phyloP scores from a whole-genome alignment of 2,797 vertebrate genomes.

The Morelia viridis region DNA sequence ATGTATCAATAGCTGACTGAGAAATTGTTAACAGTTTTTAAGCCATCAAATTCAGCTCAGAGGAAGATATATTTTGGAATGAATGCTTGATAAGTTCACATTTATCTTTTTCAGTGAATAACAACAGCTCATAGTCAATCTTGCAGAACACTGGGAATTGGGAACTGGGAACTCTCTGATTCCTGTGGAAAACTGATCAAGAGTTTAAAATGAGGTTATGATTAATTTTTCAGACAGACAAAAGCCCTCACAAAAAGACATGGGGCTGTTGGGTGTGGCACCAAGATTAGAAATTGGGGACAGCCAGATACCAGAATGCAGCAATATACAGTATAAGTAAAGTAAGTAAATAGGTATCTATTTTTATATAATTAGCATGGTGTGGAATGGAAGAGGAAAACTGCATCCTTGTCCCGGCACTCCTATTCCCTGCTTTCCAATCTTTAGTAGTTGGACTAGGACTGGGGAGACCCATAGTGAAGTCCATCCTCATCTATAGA shows the following conservation, averaged over 20 bases:
- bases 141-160: not conserved
- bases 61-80: slow-evolving; percentile 1
- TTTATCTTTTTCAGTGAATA: slow-evolving; percentile 12
- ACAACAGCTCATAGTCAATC: slow-evolving; percentile 26
- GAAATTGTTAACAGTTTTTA: slow-evolving; percentile 22
- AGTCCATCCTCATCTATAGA: not conserved
- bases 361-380: not conserved
- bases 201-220: not conserved
- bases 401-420: not conserved
- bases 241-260: not conserved
- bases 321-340: too few relatives aligned
- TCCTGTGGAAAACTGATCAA: not conserved
- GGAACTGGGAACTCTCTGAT: not conserved
- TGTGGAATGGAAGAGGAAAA: not conserved
- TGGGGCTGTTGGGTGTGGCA: not conserved
- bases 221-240: not conserved
- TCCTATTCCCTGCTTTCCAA: not conserved
- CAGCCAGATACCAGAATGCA: too few relatives aligned
- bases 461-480: not conserved
- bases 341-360: not conserved
- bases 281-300: too few relatives aligned
- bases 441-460: not conserved
- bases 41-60: slow-evolving; percentile 8
- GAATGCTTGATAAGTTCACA: slow-evolving; percentile 28
- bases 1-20: not conserved